Conservation (phyloP, 2,888 invertebrate species). For the Drosophila nr. perissopoda region DNA sequence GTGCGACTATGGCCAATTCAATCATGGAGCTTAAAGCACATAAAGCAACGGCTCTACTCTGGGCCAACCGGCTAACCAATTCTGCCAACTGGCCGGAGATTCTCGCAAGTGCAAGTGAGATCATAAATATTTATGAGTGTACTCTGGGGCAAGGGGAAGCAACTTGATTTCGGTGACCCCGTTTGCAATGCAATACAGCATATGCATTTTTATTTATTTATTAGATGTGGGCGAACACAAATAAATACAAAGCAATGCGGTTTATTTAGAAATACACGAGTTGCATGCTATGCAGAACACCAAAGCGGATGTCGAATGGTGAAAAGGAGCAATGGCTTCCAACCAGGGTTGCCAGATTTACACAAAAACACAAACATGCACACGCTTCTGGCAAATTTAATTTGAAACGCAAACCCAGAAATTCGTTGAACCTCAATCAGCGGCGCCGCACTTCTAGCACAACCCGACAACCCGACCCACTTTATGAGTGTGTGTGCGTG, state of each 20-base stretch:
- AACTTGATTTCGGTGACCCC: constrained; percentile 15
- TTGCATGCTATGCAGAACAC: not conserved
- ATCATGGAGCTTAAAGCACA: constrained; percentile 45
- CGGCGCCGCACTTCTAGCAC: constrained; percentile 24
- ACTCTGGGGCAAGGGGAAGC: constrained; percentile 3
- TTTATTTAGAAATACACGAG: constrained; percentile 54
- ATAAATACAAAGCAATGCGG: constrained; percentile 41
- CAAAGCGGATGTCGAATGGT: not conserved
- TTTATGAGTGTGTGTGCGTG: constrained; percentile 11
- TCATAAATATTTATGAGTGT: constrained; percentile 58
- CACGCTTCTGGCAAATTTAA: constrained; percentile 67
- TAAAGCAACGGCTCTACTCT: constrained; percentile 20
- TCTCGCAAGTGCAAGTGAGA: constrained; percentile 16
- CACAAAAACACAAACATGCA: constrained; percentile 15
- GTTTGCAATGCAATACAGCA: constrained; percentile 15
- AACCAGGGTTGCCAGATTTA: constrained; percentile 3
- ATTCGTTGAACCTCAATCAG: constrained; percentile 67
- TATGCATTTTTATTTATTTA: constrained; percentile 64
- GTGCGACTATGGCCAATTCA: constrained; percentile 45
- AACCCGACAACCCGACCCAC: not conserved
- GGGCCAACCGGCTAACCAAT: constrained; percentile 7
- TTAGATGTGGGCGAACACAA: constrained; percentile 45
- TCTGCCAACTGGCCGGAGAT: constrained; percentile 16
- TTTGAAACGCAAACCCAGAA: constrained; percentile 69
- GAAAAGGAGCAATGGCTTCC: constrained; percentile 4